phyloP scores from a whole-genome alignment of 2,888 invertebrate species.

The Maniola hyperantus region DNA sequence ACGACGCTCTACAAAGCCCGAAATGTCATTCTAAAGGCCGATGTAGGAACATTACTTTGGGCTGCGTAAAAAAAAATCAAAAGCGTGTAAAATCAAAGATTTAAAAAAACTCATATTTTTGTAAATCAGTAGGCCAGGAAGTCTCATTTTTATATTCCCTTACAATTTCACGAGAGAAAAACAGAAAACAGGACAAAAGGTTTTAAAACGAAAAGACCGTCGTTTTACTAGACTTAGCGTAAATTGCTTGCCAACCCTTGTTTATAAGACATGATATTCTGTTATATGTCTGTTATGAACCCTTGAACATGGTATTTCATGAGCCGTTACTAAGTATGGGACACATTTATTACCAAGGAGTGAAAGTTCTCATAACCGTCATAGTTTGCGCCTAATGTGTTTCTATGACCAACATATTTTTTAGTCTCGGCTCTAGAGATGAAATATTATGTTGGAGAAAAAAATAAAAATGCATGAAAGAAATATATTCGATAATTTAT shows the following conservation, averaged over 20 bases:
- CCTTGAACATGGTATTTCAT: constrained; percentile 12
- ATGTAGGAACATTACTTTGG: too few species aligned
- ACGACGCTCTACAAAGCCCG: too few species aligned
- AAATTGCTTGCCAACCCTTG: not conserved
- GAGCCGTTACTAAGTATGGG: constrained; percentile 14
- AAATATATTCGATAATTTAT: constrained; percentile 28
- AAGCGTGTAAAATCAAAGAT: too few species aligned
- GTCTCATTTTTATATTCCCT: constrained; percentile 13
- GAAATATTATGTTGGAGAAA: not conserved
- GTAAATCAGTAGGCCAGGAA: too few species aligned
- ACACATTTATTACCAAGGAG: constrained; percentile 1
- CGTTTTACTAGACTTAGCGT: too few species aligned
- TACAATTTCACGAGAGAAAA: too few species aligned
- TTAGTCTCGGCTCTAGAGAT: not conserved
- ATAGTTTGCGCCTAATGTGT: constrained; percentile 6
- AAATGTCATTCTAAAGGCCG: too few species aligned
- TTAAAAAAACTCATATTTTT: too few species aligned
- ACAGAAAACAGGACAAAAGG: too few species aligned
- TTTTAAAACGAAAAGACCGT: too few species aligned
- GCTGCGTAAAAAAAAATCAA: too few species aligned
- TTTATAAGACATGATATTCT: constrained; percentile 16
- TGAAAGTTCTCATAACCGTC: constrained; percentile 3
- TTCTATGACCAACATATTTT: constrained; percentile 12
- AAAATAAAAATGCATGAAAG: constrained; percentile 10
- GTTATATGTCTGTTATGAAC: constrained; percentile 18